Conservation (phyloP, 2,888 invertebrate species). For the Poecilobothrus nobilitatus region DNA sequence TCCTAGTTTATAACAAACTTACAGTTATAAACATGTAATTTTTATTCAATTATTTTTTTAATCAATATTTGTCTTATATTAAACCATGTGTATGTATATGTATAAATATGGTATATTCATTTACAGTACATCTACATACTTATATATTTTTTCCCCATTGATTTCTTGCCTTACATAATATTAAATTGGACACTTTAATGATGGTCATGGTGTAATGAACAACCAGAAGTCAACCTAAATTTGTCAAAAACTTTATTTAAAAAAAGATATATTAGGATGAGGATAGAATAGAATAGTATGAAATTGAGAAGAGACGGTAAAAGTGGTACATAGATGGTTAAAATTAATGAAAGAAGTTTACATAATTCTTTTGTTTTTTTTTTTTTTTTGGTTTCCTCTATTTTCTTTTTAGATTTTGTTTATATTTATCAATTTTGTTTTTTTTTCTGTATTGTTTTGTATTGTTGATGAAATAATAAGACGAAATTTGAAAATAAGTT, state of each 20-base stretch:
- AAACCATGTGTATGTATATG: no score
- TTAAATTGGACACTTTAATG: background rate
- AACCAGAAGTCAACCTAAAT: background rate
- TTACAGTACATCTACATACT: no score
- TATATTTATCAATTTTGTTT: no score
- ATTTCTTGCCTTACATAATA: background rate
- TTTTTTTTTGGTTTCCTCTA: background rate
- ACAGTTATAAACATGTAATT: no score
- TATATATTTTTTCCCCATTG: no score
- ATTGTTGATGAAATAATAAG: background rate
- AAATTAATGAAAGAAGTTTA: slow-evolving; percentile 2
- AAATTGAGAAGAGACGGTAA: background rate
- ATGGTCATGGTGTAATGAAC: background rate
- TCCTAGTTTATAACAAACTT: no score
- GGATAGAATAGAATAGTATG: background rate
- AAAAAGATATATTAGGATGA: background rate
- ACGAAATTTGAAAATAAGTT: background rate
- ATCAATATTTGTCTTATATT: no score
- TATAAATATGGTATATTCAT: no score
- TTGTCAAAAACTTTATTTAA: background rate
- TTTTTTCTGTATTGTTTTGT: no score
- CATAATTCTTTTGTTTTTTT: background rate
- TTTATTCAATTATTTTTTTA: no score
- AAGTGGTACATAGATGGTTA: background rate
- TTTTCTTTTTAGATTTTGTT: no score